Base-by-base conservation (phyloP, 2,797 vertebrate species). In the Gambusia yucatana region DNA sequence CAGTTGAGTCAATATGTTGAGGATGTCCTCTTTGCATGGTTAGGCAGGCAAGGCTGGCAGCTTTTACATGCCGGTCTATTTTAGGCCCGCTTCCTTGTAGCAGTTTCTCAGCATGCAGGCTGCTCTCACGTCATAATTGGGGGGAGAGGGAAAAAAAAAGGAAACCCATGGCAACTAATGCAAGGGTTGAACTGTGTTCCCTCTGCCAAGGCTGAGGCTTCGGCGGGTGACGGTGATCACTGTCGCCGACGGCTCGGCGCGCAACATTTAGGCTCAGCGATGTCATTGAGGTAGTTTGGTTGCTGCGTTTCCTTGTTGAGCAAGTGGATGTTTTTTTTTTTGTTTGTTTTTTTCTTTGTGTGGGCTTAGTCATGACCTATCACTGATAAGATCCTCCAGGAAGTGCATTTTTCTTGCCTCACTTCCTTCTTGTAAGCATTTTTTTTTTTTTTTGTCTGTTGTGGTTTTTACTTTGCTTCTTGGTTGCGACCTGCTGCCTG, bases 101-200 rank as follows among this genome's bases (percentile, higher is more conserved):
- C 93, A 89, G 93, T 95, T 94, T 90, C 92, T 95, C 94, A 94
- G 93, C 93, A 91, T 91, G 94, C 88, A 90, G 91, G 89, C 88
- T 92, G 83, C 89, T 93, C 89, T 90, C 83, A 80, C 91, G 91
- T 95, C 94, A 95, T 90, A 92, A 94, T 93, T 94, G 93, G 8
- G 43, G 63, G 86, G 86, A 87, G 80, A 72, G n/a, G n/a, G 84
- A 85, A 1, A 46, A 13, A 22, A 73, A 84, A 89, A 87, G 87
- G 93, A 94, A 95, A 94, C 85, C 94, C 91, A 95, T 96, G 94
- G 95, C 93, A 96, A 96, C 94, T 93, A 95, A 94, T 93, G 91
- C 88, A 94, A 89, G 82, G 91, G 86, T 91, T 91, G 86, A 92
- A 92, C 81, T 82, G 89, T 83, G 91, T 91, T 93, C 90, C 47